phyloP scores from a whole-genome alignment of 2,113 vertebrate species.

The Sphaerodactylus townsendi region DNA sequence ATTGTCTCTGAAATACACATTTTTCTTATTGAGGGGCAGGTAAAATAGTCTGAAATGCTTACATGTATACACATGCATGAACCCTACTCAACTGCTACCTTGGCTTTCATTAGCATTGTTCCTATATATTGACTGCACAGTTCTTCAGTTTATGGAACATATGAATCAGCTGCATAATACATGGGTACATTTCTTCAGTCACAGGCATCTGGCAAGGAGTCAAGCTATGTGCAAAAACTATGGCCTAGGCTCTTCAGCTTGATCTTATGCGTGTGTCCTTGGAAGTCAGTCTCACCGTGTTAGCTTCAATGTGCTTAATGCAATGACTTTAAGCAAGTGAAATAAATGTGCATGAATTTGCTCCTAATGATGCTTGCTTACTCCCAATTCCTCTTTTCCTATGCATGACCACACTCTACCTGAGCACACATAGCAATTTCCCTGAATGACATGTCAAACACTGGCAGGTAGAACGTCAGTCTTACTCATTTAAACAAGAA shows the following conservation, averaged over 20 bases:
- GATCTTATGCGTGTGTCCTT: background rate
- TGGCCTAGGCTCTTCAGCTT: background rate
- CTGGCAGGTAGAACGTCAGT: constrained; percentile 14
- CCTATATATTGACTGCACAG: no score
- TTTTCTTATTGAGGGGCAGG: constrained; percentile 6
- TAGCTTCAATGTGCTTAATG: background rate
- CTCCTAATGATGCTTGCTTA: background rate
- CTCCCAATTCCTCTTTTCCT: background rate
- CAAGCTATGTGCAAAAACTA: background rate
- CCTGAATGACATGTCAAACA: background rate
- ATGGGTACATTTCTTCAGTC: background rate
- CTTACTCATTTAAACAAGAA: constrained; percentile 36
- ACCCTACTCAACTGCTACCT: no score
- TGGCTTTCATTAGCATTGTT: background rate
- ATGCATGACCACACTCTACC: constrained; percentile 1
- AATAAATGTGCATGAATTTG: background rate
- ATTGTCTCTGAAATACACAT: constrained; percentile 8
- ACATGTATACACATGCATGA: no score
- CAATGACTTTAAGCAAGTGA: background rate
- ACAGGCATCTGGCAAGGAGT: background rate
- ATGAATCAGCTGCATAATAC: background rate
- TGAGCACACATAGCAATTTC: constrained; percentile 12
- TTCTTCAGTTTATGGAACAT: background rate
- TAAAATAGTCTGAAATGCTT: no score
- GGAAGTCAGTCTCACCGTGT: background rate